These are phyloP conservation scores for Chaenodraco wilsoni DNA, from an alignment of 2,797 vertebrate species.

Conservation along the genomic window DNA sequence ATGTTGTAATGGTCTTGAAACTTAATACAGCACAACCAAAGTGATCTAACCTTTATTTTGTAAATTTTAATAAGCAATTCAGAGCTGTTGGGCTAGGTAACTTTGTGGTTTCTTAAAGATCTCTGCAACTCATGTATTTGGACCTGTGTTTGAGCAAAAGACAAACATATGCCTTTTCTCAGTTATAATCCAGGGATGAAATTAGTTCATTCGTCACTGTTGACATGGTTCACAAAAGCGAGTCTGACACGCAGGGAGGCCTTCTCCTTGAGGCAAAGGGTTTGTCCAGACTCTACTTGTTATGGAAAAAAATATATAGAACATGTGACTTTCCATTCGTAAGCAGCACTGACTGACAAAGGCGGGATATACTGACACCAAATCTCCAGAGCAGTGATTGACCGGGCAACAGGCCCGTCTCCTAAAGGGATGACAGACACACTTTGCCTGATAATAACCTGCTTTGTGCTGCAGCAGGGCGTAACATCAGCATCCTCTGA, in stretches of 20 bases:
- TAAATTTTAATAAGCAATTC: constrained; percentile 12
- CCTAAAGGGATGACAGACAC: constrained; percentile 42
- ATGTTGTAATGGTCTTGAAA: constrained; percentile 13
- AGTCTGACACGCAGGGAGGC: background rate
- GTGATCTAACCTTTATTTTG: background rate
- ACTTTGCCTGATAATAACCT: constrained; percentile 63
- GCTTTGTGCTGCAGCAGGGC: constrained; percentile 64
- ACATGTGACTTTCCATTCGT: constrained; percentile 22
- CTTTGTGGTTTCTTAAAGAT: background rate
- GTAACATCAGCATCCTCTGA: constrained; percentile 71
- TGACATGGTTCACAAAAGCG: constrained; percentile 10
- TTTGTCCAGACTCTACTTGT: constrained; percentile 2
- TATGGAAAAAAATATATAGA: constrained; percentile 11
- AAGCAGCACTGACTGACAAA: constrained; percentile 22
- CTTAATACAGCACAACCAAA: constrained; percentile 11
- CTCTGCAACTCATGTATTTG: background rate
- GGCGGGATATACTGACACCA: constrained; percentile 22
- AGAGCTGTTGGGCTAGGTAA: background rate
- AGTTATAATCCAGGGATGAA: constrained; percentile 13
- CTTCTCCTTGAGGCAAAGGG: constrained; percentile 5
- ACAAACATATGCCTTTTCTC: constrained; percentile 18
- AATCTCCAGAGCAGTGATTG: constrained; percentile 45
- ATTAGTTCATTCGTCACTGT: constrained; percentile 2
- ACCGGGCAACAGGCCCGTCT: constrained; percentile 38
- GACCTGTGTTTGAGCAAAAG: background rate